Evolutionary conservation across 2,888 invertebrate species (phyloP).

Genomic region (Pherbina coryleti): DNA sequence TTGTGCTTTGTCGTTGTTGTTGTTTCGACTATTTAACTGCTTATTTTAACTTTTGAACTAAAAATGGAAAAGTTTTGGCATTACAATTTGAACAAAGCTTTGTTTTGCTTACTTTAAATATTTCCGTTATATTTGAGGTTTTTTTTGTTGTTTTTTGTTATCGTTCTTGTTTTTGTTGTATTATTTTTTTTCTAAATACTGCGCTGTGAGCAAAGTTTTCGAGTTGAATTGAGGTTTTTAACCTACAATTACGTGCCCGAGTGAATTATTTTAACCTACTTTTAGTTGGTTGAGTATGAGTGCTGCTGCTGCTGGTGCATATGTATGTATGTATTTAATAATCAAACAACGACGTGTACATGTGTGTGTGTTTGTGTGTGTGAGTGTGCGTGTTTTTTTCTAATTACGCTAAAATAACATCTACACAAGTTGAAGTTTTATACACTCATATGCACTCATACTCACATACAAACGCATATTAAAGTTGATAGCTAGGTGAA

Average conservation of each 20-base stretch:
- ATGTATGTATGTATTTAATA: conserved; percentile 13
- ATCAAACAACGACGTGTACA: background rate
- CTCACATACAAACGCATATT: background rate
- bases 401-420: conserved; percentile 33
- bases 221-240: conserved; percentile 48
- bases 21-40: too few species aligned
- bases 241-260: conserved; percentile 44
- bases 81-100: too few species aligned
- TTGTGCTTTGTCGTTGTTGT: too few species aligned
- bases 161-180: conserved; percentile 5
- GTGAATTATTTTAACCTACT: conserved; percentile 50
- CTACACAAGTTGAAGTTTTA: background rate
- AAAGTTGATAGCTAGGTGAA: too few species aligned
- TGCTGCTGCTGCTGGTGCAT: background rate
- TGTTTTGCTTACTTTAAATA: background rate
- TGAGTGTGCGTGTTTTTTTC: conserved; percentile 16
- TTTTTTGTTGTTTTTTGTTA: conserved; percentile 28
- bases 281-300: conserved; percentile 38
- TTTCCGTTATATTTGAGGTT: conserved; percentile 29
- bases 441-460: background rate
- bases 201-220: conserved; percentile 44
- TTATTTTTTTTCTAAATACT: conserved; percentile 48
- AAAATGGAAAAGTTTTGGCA: too few species aligned
- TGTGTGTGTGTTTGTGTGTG: conserved; percentile 8
- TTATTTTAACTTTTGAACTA: too few species aligned